A percentile compares a stretch with the other conserved stretches of the same genome.
These are phyloP conservation scores for Mesocricetus auratus DNA, from an alignment of 2,113 vertebrate genomes.

Conservation along the genomic window DNA sequence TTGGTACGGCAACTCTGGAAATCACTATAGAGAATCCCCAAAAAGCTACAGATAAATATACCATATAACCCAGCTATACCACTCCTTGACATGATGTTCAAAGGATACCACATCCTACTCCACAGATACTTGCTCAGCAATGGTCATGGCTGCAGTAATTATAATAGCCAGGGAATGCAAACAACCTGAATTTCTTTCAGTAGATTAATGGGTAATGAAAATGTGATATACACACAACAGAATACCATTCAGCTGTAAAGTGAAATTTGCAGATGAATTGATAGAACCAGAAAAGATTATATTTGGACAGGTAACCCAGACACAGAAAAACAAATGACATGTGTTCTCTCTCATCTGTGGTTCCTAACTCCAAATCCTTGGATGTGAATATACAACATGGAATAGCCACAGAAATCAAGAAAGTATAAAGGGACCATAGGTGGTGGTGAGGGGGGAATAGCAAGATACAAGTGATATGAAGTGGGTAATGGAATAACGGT, in stretches of 20 bases:
- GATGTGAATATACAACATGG: background rate
- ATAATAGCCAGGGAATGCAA: background rate
- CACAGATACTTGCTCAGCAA: background rate
- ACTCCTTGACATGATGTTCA: background rate
- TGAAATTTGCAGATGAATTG: background rate
- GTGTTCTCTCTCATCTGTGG: background rate
- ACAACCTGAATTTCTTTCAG: background rate
- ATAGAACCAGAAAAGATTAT: background rate
- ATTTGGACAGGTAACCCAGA: background rate
- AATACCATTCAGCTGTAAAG: background rate
- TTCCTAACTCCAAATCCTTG: background rate
- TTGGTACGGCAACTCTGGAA: too few species aligned
- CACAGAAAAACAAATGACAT: background rate
- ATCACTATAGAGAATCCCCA: too few species aligned
- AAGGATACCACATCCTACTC: background rate
- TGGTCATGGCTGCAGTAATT: background rate
- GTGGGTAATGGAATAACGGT: background rate
- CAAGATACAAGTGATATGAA: background rate
- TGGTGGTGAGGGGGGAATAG: background rate
- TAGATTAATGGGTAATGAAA: background rate
- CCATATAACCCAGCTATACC: background rate
- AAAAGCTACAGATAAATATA: too few species aligned
- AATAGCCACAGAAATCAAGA: background rate
- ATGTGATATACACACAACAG: background rate
- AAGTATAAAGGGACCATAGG: background rate